Evolutionary conservation across 2,113 vertebrate genomes (phyloP).

Genomic region (Grantiella picta): DNA sequence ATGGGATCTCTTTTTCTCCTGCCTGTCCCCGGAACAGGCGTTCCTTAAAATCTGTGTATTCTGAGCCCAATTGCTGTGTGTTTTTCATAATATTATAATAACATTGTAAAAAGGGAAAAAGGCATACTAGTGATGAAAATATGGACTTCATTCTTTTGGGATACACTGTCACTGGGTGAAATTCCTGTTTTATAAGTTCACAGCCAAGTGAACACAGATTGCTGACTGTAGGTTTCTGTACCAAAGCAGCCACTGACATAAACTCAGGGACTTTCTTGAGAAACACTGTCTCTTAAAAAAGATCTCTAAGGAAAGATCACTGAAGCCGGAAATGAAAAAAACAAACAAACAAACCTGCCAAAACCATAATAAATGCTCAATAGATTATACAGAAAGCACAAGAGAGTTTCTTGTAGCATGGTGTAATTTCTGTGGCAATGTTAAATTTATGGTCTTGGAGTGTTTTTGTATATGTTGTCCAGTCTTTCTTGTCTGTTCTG

Average conservation of each 20-base stretch:
- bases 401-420: not conserved
- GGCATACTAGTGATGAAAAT: not conserved
- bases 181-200: not conserved
- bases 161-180: not conserved
- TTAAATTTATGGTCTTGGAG: not conserved
- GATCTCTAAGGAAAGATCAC: not conserved
- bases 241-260: not conserved
- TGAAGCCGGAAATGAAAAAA: not conserved
- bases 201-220: not conserved
- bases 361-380: not conserved
- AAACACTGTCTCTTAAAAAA: not conserved
- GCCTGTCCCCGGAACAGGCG: fast-evolving
- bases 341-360: fast-evolving
- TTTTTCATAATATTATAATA: not conserved
- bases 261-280: not conserved
- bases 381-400: not conserved
- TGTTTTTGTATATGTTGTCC: not conserved
- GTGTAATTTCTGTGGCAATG: not conserved
- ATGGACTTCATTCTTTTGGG: not conserved
- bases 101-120: not conserved
- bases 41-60: not conserved
- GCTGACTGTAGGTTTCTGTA: not conserved
- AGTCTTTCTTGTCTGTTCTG: not conserved
- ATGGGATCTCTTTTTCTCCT: fast-evolving
- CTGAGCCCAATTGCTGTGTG: not conserved